Evolutionary conservation across 1,140 invertebrate genomes (phyloP), one percentile per base, ranked within the genome.

Genomic region (Drosophila bifasciata): DNA sequence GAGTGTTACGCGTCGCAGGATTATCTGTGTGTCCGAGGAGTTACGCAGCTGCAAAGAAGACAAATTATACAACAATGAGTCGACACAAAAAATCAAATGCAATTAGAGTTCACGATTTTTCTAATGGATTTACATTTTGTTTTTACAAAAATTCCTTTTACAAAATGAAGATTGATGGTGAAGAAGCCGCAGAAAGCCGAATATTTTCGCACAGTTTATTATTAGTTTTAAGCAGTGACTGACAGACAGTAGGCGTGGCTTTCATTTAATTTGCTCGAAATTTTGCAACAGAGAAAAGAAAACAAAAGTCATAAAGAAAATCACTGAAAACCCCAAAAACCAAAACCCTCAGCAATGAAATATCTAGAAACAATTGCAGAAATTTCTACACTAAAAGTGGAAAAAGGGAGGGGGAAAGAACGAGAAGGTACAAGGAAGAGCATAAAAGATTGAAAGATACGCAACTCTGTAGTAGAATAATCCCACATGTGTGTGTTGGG

Each of bases 1-100:
- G 25, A 96, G 92, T 62, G 94, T 94, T 44, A 96, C 94, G 55
- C 94, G 93, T 67, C 92, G 92, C 51, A 96, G 91, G 56, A 94
- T 93, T 9, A 96, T 95, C 86, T 93, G 93, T 63, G 92, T 93
- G 55, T 95, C 94, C 56, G 94, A 94, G 5, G 95, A 95, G 79
- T 95, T 94, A 75, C 94, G 93, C 69, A 95, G 90, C 95, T 95
- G 92, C 19, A 62, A 64, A 3, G n/a, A 7, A 68, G 63, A 81
- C 61, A 83, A 83, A 88, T 89, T 79, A 63, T 48, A n/a, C 2
- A 11, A 23, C 55, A 61, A 77, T 89, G 78, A 88, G 68, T 86
- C 64, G 78, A 60, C 86, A 69, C 19, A 45, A 70, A 45, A 70
- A 78, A 71, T 57, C 59, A 76, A 63, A 70, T 49, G 74, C 81